Base-by-base conservation (phyloP, 2,888 invertebrate genomes). In the Temnothorax rugatulus region DNA sequence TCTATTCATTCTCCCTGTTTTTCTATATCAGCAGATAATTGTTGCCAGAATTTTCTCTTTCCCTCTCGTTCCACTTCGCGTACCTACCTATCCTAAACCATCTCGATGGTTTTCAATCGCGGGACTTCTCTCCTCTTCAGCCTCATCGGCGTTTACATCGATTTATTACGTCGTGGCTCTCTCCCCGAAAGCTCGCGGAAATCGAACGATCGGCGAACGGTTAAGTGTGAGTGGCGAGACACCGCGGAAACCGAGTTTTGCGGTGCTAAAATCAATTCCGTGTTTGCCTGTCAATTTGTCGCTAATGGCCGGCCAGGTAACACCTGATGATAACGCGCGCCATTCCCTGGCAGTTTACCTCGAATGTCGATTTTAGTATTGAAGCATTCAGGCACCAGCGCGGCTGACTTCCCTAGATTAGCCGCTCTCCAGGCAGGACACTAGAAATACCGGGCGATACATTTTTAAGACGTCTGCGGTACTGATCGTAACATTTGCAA, bases 271-370 rank as follows among this genome's bases (percentile, higher is more conserved):
- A 92, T 91, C 90, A 92, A 90, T 92, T 90, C 89, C 90, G 86
- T 91, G 91, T 92, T 91, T 89, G 89, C 89, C 88, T 91, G 91
- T 92, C 92, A 92, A 92, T 92, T 91, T 90, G 87, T 89, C 89
- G 86, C 86, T 90, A 91, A 91, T 90, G 88, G 90, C 87, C 87
- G 87, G 68, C 88, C 89, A 88, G 90, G 89, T 91, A 91, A 91
- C 89, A 91, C 87, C 91, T 91, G 91, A 91, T 90, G 92, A 91
- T 92, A 88, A 88, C 89, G 89, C 88, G 89, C 88, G 89, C 85
- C 88, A 88, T 87, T 86, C 83, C 86, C 85, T 90, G 87, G 84
- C 90, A 90, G 89, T 90, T 90, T 90, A 88, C 86, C 90, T 86
- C 88, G 89, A 89, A 91, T 87, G 90, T 89, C 87, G 90, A 91